Evolutionary conservation across 1,140 invertebrate species (phyloP), one percentile per base, ranked within the genome.

Genomic region (Drosophila albomicans): DNA sequence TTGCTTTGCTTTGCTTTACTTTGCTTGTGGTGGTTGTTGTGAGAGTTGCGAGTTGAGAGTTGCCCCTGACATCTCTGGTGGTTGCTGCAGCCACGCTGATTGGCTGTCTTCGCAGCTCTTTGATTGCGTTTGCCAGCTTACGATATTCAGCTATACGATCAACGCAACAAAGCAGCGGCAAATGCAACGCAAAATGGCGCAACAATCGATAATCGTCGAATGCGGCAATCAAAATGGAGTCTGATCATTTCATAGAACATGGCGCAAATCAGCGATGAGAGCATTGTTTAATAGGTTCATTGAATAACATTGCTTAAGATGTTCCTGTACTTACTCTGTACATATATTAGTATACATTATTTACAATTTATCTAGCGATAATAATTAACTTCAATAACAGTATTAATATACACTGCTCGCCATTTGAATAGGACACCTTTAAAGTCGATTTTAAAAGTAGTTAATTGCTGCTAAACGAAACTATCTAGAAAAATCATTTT

Each of bases 101-200:
- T 78, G 75, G 75, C 41, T 71, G 73, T 15, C 11, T 13, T 15
- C 1, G 30, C 15, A 15, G 32, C 15, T 61, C 8, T 20, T 67
- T 59, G 32, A 48, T 46, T 71, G 70, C 51, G 51, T 28, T 48
- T 20, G 54, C 32, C 56, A n/a, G 52, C 5, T 65, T 71, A 76
- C 73, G 68, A 76, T 72, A 76, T 76, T 65, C 52, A 16, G 54
- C 16, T 71, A 25, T 76, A 72, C 73, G 73, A 71, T 76, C 54
- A 38, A 45, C n/a, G 35, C 32, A 65, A 72, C 54, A 38, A 45
- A 8, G 35, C 32, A 2, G 25, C 41, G 46, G 10, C 11, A 32
- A 32, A 3, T 43, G 35, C 20, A 48, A 28, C 46, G 59, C 62
- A 76, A 76, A 76, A 76, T 76, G 74, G 74, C 74, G 74, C 69